A percentile compares a stretch with the other conserved stretches of the same genome.
These are phyloP conservation scores for Zoanthus solanderi DNA, from an alignment of 92 coral and sea anemone species.

Conservation along the genomic window DNA sequence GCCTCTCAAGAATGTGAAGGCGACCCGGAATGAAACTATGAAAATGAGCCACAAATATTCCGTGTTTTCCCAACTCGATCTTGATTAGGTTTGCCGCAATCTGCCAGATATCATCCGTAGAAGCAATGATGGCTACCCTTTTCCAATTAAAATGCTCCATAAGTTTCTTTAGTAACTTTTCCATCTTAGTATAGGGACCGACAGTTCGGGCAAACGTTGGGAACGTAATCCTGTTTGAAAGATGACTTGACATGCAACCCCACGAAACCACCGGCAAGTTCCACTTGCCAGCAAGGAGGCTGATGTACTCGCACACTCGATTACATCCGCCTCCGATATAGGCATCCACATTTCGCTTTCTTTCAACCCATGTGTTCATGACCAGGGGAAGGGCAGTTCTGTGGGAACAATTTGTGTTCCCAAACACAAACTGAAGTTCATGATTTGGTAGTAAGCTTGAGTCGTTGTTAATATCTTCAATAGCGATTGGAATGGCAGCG, in stretches of 20 bases:
- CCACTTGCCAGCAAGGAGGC: conserved; percentile 87
- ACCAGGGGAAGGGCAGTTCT: conserved; percentile 81
- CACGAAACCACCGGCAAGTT: conserved; percentile 87
- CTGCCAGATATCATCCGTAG: conserved; percentile 92
- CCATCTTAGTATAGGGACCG: conserved; percentile 91
- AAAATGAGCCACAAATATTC: conserved; percentile 79
- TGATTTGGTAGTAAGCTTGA: conserved; percentile 71
- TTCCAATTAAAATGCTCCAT: conserved; percentile 86
- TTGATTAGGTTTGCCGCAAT: conserved; percentile 85
- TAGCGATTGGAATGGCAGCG: conserved; percentile 89
- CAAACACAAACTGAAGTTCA: conserved; percentile 83
- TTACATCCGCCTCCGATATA: conserved; percentile 90
- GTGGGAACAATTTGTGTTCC: conserved; percentile 85
- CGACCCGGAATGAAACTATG: conserved; percentile 89
- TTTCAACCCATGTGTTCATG: conserved; percentile 84
- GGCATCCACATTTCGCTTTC: conserved; percentile 82
- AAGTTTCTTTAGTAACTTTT: conserved; percentile 73
- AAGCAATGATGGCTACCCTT: conserved; percentile 89
- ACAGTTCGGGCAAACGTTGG: conserved; percentile 88
- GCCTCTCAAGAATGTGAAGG: conserved; percentile 79
- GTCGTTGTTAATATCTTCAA: conserved; percentile 86
- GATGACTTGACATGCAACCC: conserved; percentile 92
- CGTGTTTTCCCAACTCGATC: conserved; percentile 73
- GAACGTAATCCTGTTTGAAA: conserved; percentile 84
- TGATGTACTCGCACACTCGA: conserved; percentile 87